These are phyloP conservation scores for Daktulosphaira vitifoliae DNA, from an alignment of 1,140 invertebrate genomes.

Conservation along the genomic window DNA sequence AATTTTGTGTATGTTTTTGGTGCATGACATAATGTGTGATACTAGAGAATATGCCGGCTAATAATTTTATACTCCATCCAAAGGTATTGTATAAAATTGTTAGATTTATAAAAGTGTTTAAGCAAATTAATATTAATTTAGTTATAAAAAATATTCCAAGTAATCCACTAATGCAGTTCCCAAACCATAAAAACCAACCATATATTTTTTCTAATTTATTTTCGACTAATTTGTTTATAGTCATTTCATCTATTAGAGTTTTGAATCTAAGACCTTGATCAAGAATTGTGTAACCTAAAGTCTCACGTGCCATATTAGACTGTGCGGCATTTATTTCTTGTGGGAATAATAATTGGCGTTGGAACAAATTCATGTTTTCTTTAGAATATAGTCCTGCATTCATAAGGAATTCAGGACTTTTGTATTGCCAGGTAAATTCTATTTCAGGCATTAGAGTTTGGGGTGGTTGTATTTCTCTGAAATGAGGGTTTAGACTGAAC, in stretches of 20 bases:
- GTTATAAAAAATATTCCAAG: not conserved
- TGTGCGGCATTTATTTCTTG: not conserved
- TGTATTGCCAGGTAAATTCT: not conserved
- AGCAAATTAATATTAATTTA: too few relatives aligned
- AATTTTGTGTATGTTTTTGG: too few relatives aligned
- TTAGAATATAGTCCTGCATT: too few relatives aligned
- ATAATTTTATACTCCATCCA: not conserved
- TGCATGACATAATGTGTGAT: not conserved
- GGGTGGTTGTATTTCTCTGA: not conserved
- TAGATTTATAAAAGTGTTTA: not conserved
- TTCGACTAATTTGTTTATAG: not conserved
- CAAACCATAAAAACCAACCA: conserved; percentile 6
- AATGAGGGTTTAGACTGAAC: not conserved
- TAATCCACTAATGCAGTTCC: not conserved
- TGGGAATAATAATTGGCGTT: not conserved
- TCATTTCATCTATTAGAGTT: not conserved
- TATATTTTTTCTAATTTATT: not conserved
- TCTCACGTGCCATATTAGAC: not conserved
- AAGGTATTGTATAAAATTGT: not conserved
- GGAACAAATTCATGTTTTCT: not conserved
- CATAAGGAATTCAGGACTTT: not conserved
- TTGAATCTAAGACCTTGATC: not conserved
- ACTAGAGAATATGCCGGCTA: too few relatives aligned
- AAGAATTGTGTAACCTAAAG: not conserved
- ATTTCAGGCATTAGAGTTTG: not conserved